These are phyloP conservation scores for Synodontis membranacea DNA, from an alignment of 2,113 vertebrate genomes.

Conservation along the genomic window DNA sequence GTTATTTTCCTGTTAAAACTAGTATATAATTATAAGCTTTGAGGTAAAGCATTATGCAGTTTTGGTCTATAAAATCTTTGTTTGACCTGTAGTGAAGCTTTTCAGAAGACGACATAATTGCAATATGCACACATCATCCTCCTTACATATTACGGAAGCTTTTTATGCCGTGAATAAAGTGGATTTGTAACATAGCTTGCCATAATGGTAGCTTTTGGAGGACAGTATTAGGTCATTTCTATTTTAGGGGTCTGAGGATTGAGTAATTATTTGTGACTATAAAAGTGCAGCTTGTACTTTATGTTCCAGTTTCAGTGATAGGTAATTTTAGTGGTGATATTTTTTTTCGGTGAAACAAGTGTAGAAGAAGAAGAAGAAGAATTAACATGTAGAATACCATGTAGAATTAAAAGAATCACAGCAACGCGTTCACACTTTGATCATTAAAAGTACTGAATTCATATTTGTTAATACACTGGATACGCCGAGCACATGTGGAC, in stretches of 20 bases:
- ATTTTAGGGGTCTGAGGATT: not conserved
- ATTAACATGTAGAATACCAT: not conserved
- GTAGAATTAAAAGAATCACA: not conserved
- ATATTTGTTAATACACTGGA: not conserved
- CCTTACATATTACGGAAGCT: not conserved
- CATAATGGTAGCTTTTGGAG: not conserved
- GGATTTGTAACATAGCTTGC: not conserved
- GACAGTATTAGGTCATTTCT: not conserved
- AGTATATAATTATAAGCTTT: not conserved
- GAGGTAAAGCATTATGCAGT: not conserved
- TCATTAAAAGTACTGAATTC: not conserved
- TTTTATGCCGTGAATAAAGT: not conserved
- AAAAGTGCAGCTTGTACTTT: constrained; percentile 5
- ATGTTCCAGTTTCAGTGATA: not conserved
- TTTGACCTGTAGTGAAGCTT: not conserved
- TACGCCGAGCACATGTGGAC: not conserved
- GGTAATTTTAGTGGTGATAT: not conserved
- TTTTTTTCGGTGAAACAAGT: not conserved
- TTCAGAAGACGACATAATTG: not conserved
- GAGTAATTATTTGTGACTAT: constrained; percentile 4
- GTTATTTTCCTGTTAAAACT: not conserved
- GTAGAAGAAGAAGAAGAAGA: not conserved
- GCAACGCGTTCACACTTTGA: not conserved
- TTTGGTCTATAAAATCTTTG: not conserved
- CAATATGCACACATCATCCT: not conserved